Base-by-base conservation (phyloP, 2,113 vertebrate genomes). In the Petrocephalus zakoni region DNA sequence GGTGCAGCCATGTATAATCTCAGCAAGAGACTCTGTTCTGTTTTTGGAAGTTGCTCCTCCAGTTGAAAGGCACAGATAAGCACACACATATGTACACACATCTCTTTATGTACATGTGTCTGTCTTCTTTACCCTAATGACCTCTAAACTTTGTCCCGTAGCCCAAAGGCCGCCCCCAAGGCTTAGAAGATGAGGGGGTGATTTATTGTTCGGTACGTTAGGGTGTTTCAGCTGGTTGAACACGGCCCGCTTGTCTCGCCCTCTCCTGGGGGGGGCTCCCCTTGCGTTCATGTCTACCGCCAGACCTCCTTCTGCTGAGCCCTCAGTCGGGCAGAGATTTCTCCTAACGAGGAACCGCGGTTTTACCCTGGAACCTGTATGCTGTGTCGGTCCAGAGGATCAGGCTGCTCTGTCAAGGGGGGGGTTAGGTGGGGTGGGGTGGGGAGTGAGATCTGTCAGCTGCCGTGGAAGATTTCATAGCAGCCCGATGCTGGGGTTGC, bases 111-210 rank as follows among this genome's bases (percentile, higher is more conserved):
- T 83, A n/a, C 37, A 10, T 49, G 42, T n/a, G 81, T 49, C 34
- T 46, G 19, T 83, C 42, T 49, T 49, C 34, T 42, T 22, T 49
- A 8, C 81, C 72, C 72, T 42, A 78, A 42, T 42, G 34, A 34
- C 72, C 72, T 42, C 34, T 78, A 78, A 42, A 42, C 72, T 37
- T 19, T 37, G 34, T 37, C 25, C 29, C 5, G 37, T n/a, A 75
- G 68, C 25, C 29, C 29, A 6, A 29, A 75, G 29, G 29, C 25
- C 15, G 29, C 29, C 68, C 29, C 34, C 10, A 0, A 46, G 46
- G 81, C 46, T 46, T 83, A 83, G 81, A 21, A 83, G 46, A 83
- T 83, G 81, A 83, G 81, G 81, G 61, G 17, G 37, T 83, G 81
- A 83, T 83, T 83, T 83, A 49, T 49, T 83, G 81, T 49, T 83